A percentile compares a stretch with the other conserved stretches of the same genome.
These are phyloP conservation scores for Eurypyga helias DNA, from an alignment of 2,113 vertebrate genomes.

Conservation along the genomic window DNA sequence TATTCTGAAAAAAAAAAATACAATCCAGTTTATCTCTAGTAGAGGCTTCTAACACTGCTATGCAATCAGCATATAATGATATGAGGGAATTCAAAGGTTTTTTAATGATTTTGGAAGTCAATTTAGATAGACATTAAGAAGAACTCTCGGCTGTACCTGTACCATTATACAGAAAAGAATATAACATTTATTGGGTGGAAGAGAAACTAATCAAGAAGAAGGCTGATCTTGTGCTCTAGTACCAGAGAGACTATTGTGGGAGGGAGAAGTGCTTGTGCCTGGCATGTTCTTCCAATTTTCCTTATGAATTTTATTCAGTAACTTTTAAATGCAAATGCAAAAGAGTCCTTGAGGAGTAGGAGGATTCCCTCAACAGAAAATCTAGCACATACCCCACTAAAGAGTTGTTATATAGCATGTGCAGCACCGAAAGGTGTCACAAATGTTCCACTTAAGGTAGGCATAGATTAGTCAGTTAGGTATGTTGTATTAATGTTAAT, in stretches of 20 bases:
- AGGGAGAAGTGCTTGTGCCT: not conserved
- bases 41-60: not conserved
- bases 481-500: not conserved
- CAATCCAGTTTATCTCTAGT: not conserved
- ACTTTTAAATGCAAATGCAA: constrained; percentile 19
- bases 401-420: not conserved
- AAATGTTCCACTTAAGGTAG: not conserved
- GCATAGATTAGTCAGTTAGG: not conserved
- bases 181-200: not conserved
- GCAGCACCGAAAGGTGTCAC: not conserved
- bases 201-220: not conserved
- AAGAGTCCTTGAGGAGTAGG: not conserved
- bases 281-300: not conserved
- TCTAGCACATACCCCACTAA: not conserved
- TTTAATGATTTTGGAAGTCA: not conserved
- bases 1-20: not conserved
- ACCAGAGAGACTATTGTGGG: not conserved
- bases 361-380: not conserved
- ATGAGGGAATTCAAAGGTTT: not conserved
- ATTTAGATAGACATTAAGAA: not conserved
- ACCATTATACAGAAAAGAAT: not conserved
- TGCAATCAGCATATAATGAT: not conserved
- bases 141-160: not conserved
- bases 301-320: not conserved
- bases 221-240: not conserved